These are phyloP conservation scores for Orthochromis malagaraziensis DNA, from an alignment of 2,113 vertebrate genomes.

Conservation along the genomic window DNA sequence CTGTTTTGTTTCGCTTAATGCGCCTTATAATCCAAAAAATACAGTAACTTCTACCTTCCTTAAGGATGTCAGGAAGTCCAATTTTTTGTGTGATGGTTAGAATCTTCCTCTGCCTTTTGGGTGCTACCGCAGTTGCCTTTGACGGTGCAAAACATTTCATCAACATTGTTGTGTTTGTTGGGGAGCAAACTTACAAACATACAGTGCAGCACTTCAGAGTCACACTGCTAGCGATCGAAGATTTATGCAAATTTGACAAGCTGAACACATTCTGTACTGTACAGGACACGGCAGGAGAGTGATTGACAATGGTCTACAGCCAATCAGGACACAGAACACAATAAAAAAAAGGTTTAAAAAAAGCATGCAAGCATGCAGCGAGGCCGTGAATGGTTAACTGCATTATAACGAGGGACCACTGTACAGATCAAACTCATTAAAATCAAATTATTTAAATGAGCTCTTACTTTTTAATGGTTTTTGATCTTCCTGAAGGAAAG, in stretches of 20 bases:
- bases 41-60: background rate
- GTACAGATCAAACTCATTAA: background rate
- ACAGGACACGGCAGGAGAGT: background rate
- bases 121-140: background rate
- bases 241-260: background rate
- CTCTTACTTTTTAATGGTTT: background rate
- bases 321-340: background rate
- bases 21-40: fast-evolving
- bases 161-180: background rate
- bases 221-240: background rate
- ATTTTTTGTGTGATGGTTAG: background rate
- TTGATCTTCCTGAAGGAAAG: background rate
- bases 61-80: background rate
- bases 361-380: background rate
- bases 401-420: background rate
- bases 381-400: background rate
- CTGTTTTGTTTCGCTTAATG: background rate
- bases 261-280: background rate
- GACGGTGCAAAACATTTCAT: background rate
- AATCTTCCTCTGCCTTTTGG: background rate
- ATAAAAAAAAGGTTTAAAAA: background rate
- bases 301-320: background rate
- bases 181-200: background rate
- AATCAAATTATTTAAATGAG: background rate
- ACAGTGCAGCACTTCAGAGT: background rate